A percentile compares a stretch with the other conserved stretches of the same genome.
These are phyloP conservation scores for Triplophysa rosa DNA, from an alignment of 2,113 vertebrate genomes.

Conservation along the genomic window DNA sequence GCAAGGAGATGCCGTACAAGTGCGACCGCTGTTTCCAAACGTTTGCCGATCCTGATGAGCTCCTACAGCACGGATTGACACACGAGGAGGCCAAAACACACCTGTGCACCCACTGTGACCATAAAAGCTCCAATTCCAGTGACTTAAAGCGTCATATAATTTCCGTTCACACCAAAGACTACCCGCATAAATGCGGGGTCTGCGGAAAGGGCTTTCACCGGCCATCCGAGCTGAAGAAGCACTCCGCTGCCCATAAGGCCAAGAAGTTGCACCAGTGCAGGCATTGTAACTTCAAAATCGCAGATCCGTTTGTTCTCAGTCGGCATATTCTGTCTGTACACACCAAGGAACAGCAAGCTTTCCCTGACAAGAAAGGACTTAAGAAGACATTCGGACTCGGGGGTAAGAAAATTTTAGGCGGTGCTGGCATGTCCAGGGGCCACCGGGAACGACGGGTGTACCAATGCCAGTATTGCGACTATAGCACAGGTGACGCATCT, in stretches of 20 bases:
- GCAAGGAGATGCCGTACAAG: constrained; percentile 82
- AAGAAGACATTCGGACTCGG: constrained; percentile 49
- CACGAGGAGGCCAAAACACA: constrained; percentile 89
- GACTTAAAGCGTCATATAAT: constrained; percentile 89
- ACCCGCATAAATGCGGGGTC: constrained; percentile 86
- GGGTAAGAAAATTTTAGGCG: constrained; percentile 72
- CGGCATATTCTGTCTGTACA: constrained; percentile 89
- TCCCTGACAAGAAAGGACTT: constrained; percentile 85
- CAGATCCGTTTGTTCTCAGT: constrained; percentile 86
- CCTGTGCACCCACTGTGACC: constrained; percentile 86
- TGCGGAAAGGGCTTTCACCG: constrained; percentile 91
- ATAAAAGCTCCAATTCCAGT: constrained; percentile 90
- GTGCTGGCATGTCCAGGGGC: constrained; percentile 88
- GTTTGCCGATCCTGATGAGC: constrained; percentile 82
- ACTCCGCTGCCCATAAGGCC: constrained; percentile 83
- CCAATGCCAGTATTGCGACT: constrained; percentile 89
- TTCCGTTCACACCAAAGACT: constrained; percentile 90
- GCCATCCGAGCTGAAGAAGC: constrained; percentile 89
- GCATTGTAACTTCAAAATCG: constrained; percentile 88
- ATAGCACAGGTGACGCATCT: constrained; percentile 87
- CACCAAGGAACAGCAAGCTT: constrained; percentile 87
- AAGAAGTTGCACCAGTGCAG: constrained; percentile 88
- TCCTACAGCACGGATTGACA: constrained; percentile 79
- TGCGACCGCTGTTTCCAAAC: constrained; percentile 88
- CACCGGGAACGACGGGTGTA: constrained; percentile 87